phyloP scores from a whole-genome alignment of 2,797 vertebrate genomes.

The Onychomys torridus region DNA sequence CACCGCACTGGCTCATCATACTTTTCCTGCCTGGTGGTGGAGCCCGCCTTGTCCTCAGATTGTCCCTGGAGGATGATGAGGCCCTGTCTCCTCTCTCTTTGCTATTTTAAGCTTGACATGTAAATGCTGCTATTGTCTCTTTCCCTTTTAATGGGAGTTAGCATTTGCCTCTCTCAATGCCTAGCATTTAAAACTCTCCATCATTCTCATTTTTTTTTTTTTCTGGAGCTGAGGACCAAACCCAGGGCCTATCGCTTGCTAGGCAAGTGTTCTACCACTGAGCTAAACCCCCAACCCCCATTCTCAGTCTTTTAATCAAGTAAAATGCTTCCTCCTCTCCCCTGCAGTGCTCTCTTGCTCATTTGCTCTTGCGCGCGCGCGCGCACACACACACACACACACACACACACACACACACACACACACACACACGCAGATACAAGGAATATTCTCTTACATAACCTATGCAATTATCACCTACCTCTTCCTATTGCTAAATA shows the following conservation, averaged over 20 bases:
- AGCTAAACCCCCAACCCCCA: no score
- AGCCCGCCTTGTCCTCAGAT: not conserved
- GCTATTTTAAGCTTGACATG: not conserved
- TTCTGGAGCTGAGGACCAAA: no score
- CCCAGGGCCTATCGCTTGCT: no score
- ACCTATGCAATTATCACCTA: not conserved
- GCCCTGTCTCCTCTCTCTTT: not conserved
- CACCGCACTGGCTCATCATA: not conserved
- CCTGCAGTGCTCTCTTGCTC: not conserved
- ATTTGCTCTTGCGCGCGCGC: not conserved
- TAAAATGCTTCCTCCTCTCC: no score
- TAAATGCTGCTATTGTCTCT: not conserved
- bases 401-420: no score
- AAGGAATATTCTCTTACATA: not conserved
- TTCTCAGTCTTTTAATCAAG: not conserved
- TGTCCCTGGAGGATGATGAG: not conserved
- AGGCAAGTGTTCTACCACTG: no score
- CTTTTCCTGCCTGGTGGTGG: not conserved
- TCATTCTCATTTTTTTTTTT: not conserved
- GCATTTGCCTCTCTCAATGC: not conserved
- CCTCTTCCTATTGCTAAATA: conserved; percentile 11
- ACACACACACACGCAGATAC: not conserved
- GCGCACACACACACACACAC: not conserved
- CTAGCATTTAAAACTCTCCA: not conserved
- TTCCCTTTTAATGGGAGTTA: not conserved